Percentiles rank a stretch among this genome's conserved stretches.
phyloP scores from a whole-genome alignment of 2,888 invertebrate genomes.

The Torymus tubicola region DNA sequence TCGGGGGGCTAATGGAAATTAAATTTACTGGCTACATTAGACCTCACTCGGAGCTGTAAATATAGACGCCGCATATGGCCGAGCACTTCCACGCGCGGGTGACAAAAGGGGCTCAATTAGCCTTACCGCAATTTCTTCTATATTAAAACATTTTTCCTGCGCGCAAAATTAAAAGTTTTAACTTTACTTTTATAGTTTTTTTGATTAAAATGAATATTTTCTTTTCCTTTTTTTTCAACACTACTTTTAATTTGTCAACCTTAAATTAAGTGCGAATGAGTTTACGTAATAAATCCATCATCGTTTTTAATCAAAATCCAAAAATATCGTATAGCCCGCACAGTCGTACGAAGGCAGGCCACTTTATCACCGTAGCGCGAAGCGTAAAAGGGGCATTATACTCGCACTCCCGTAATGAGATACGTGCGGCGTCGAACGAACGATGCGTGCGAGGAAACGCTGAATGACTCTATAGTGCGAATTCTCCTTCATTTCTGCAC shows the following conservation, averaged over 20 bases:
- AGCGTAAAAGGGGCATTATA: slow-evolving; percentile 27
- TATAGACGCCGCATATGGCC: background rate
- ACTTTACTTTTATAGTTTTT: no score
- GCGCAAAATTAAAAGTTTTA: no score
- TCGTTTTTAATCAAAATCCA: background rate
- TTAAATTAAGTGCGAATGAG: background rate
- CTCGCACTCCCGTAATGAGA: slow-evolving; percentile 28
- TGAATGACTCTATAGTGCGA: slow-evolving; percentile 6
- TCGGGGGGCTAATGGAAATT: slow-evolving; percentile 15
- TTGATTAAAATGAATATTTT: no score
- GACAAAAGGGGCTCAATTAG: slow-evolving; percentile 34
- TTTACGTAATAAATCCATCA: background rate
- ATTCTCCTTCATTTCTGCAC: slow-evolving; percentile 4
- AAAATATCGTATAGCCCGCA: background rate
- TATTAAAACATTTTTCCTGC: background rate
- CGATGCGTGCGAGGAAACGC: background rate
- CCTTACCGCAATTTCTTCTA: slow-evolving; percentile 13
- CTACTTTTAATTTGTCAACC: no score
- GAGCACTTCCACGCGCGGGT: slow-evolving; percentile 15
- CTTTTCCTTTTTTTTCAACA: no score
- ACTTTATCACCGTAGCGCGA: background rate
- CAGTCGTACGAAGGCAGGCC: background rate
- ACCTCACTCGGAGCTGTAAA: background rate
- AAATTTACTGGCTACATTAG: slow-evolving; percentile 35
- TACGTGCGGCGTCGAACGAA: background rate